Evolutionary conservation across 2,113 vertebrate species (phyloP).

Genomic region (Rhombomys opimus): DNA sequence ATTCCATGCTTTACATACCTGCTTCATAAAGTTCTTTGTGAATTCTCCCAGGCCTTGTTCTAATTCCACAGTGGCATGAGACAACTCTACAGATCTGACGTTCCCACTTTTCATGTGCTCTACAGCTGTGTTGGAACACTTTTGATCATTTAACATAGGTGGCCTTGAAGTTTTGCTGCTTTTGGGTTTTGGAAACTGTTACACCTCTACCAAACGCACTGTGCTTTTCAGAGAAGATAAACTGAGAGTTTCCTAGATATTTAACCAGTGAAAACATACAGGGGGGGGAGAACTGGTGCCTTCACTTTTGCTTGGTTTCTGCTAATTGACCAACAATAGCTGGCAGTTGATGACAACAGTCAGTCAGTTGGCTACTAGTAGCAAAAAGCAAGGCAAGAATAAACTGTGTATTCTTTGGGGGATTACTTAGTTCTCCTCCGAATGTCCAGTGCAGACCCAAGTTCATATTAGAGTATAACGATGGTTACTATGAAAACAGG

Average conservation of each 20-base stretch:
- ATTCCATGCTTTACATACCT: neutral
- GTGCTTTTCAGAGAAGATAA: neutral
- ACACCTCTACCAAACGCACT: neutral
- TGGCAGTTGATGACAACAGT: neutral
- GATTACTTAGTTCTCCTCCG: neutral
- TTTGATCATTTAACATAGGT: neutral
- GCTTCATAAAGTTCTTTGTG: neutral
- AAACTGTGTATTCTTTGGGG: neutral
- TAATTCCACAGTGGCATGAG: neutral
- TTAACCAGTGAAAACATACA: neutral
- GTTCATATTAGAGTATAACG: neutral
- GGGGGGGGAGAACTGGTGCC: fast-evolving
- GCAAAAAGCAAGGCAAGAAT: neutral
- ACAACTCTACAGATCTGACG: neutral
- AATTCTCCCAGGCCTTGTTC: neutral
- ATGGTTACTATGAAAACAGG: neutral
- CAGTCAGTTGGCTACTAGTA: neutral
- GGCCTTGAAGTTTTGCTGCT: neutral
- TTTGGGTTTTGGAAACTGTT: neutral
- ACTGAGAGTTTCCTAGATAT: neutral
- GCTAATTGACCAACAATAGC: neutral
- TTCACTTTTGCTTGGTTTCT: constrained; percentile 9
- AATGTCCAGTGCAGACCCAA: neutral
- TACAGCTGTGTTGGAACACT: neutral
- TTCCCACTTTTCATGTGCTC: neutral